Conservation (phyloP, 2,888 invertebrate species). For the Sericinus montela region DNA sequence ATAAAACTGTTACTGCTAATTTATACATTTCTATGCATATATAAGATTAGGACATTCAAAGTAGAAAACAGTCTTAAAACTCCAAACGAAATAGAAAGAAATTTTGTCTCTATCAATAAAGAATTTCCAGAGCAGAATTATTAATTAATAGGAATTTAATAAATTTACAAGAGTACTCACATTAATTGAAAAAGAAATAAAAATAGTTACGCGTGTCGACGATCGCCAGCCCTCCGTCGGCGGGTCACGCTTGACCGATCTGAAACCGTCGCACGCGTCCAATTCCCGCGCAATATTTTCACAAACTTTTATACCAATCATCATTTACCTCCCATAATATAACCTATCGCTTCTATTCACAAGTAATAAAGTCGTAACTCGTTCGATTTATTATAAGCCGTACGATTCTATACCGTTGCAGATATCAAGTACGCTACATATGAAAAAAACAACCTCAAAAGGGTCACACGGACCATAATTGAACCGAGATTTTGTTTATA, state of each 20-base stretch:
- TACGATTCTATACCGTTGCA: constrained; percentile 20
- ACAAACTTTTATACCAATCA: constrained; percentile 17
- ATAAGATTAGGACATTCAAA: too few species aligned
- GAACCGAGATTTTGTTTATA: constrained; percentile 55
- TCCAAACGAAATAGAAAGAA: too few species aligned
- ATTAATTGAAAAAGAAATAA: constrained; percentile 48
- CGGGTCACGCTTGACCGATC: constrained; percentile 51
- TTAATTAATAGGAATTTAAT: constrained; percentile 55
- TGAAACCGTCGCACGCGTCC: constrained; percentile 43
- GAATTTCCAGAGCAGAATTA: too few species aligned
- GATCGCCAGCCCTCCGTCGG: constrained; percentile 54
- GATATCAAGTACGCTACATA: constrained; percentile 45
- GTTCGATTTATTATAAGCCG: constrained; percentile 8
- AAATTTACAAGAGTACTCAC: constrained; percentile 4
- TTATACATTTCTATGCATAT: too few species aligned
- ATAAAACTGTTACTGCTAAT: too few species aligned
- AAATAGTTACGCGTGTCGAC: constrained; percentile 58
- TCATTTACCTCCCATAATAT: neutral
- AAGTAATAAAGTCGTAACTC: constrained; percentile 29
- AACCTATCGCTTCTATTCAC: constrained; percentile 16
- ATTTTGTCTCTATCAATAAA: too few species aligned
- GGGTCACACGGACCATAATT: constrained; percentile 60
- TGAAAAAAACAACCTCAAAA: constrained; percentile 46
- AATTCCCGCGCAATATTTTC: constrained; percentile 47
- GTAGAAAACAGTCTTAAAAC: too few species aligned